Evolutionary conservation across 2,888 invertebrate genomes (phyloP), one percentile per base, ranked within the genome.

Genomic region (Strigamia maritima): DNA sequence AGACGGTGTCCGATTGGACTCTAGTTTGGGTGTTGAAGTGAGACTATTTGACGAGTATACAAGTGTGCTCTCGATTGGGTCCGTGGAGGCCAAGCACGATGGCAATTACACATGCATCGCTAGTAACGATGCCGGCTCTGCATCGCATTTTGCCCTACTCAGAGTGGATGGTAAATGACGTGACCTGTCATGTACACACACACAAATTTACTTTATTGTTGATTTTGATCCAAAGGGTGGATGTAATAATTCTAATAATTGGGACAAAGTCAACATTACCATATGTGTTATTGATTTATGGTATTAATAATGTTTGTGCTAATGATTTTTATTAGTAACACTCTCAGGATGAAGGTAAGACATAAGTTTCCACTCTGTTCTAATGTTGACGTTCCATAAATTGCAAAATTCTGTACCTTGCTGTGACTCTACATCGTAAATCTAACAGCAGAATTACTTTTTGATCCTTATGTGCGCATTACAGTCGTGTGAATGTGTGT

Each of bases 1-100:
- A 85, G 92, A 93, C 84, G 90, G 90, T 79, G 87, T 85, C 88
- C 90, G 89, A 88, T 85, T 88, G 75, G 84, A 85, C 10, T 84
- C 83, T 49, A 24, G 70, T 70, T 70, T 70, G 70, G 83, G 83
- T 74, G 82, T 84, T 79, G 81, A 82, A 74, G 83, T 83, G 40
- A 82, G 82, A 79, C 83, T 83, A 80, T 82, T 80, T 74, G 80
- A 79, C 40, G 79, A 79, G 76, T 81, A 76, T 77, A 76, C 80
- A 4, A 81, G 81, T 74, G 76, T 81, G 31, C 75, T 81, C 22
- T 79, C 79, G 74, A 81, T 81, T 44, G 77, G 49, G 24, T 31
- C 78, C 22, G 81, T 81, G 12, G 77, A 75, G 16, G 76, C 80
- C 24, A 35, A 44, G 74, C 80, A 81, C 76, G 79, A 79, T 60